Conservation (phyloP, 2,888 invertebrate genomes). For the Maniola hyperantus region DNA sequence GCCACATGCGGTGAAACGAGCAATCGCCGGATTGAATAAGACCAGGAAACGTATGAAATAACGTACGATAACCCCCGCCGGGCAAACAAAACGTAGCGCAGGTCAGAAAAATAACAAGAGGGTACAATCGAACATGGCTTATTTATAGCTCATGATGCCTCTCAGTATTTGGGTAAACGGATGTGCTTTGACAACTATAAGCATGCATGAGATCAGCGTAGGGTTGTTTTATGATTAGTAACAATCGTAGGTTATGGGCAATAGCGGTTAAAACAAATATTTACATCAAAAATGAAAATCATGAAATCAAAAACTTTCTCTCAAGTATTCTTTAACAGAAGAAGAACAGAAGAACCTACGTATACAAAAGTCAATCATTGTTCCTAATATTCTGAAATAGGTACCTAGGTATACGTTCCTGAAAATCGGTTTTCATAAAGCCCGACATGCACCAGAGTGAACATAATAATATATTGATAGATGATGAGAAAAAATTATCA, state of each 20-base stretch:
- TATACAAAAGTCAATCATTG: no score
- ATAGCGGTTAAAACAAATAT: no score
- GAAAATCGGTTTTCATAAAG: no score
- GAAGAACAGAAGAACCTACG: no score
- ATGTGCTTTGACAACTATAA: conserved; percentile 4
- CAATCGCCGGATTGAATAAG: conserved; percentile 57
- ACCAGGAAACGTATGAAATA: conserved; percentile 62
- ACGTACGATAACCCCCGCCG: conserved; percentile 68
- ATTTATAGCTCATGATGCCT: conserved; percentile 39
- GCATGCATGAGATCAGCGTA: not conserved
- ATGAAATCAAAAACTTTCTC: not conserved
- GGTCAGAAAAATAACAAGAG: conserved; percentile 57
- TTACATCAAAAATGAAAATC: no score
- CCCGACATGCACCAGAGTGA: no score
- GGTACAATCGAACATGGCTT: conserved; percentile 44
- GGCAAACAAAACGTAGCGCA: conserved; percentile 60
- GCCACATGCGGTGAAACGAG: conserved; percentile 69
- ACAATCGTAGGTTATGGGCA: not conserved
- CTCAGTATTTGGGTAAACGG: not conserved
- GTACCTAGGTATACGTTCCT: no score
- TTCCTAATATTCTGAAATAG: no score
- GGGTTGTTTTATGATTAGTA: conserved; percentile 6
- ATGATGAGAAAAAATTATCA: no score
- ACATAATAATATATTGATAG: no score
- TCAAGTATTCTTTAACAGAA: not conserved